These are phyloP conservation scores for Gymnothorax reevesii DNA, from an alignment of 2,797 vertebrate species.

Conservation along the genomic window DNA sequence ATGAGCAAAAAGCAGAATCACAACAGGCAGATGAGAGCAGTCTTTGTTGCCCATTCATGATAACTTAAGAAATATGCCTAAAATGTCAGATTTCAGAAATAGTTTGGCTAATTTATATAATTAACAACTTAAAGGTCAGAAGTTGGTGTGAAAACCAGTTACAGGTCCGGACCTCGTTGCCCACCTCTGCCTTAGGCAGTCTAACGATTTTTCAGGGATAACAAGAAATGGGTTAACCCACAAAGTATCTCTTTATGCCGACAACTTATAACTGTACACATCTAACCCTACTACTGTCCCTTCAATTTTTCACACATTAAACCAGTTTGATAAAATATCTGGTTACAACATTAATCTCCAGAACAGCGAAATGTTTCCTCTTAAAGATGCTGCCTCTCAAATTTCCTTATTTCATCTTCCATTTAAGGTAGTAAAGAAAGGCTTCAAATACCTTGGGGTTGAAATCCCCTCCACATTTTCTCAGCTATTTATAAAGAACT, in stretches of 20 bases:
- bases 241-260: slow-evolving; percentile 19
- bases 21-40: too few relatives aligned
- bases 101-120: too few relatives aligned
- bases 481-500: slow-evolving; percentile 19
- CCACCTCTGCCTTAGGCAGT: slow-evolving; percentile 1
- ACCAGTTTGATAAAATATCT: slow-evolving; percentile 17
- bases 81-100: too few relatives aligned
- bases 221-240: background rate
- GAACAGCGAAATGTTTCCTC: slow-evolving; percentile 23
- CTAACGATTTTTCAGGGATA: background rate
- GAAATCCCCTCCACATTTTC: slow-evolving; percentile 1
- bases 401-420: slow-evolving; percentile 3
- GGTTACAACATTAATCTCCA: slow-evolving; percentile 20
- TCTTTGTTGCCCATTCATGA: too few relatives aligned
- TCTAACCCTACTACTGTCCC: background rate
- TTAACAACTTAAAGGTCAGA: too few relatives aligned
- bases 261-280: slow-evolving; percentile 10
- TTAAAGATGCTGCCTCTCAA: slow-evolving; percentile 11
- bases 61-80: too few relatives aligned
- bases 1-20: too few relatives aligned
- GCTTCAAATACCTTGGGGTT: slow-evolving; percentile 15
- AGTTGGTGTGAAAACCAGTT: too few relatives aligned
- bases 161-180: too few relatives aligned
- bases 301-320: background rate
- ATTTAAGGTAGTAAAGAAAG: slow-evolving; percentile 20